phyloP scores from a whole-genome alignment of 2,113 vertebrate species.

The Siniperca knerii region DNA sequence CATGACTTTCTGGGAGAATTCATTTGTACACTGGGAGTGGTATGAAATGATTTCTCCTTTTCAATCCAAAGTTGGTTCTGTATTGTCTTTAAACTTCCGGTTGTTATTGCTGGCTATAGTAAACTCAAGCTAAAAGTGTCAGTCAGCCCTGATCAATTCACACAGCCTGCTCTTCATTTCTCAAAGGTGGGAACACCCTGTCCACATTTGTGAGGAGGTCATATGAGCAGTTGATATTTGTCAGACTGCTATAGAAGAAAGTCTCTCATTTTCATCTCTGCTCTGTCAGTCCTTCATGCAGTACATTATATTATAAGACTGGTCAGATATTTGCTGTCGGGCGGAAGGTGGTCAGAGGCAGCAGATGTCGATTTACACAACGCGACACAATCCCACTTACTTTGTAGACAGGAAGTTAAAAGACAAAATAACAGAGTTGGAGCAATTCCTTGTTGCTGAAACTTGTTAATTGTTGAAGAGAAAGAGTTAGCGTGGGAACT shows the following conservation, averaged over 20 bases:
- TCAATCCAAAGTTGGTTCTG: background rate
- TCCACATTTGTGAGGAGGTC: background rate
- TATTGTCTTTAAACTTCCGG: background rate
- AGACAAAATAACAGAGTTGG: background rate
- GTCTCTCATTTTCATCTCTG: too few species aligned
- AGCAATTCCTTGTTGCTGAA: background rate
- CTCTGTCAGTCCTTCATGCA: too few species aligned
- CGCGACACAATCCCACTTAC: background rate
- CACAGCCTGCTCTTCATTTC: background rate
- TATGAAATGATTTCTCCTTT: constrained; percentile 61
- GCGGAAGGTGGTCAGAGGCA: background rate
- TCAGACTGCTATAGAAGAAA: background rate
- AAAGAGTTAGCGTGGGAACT: background rate
- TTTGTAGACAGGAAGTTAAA: too few species aligned
- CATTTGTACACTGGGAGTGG: constrained; percentile 93
- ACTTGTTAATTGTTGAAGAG: too few species aligned
- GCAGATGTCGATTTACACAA: background rate
- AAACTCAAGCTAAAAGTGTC: background rate
- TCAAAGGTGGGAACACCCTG: background rate
- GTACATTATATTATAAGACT: background rate
- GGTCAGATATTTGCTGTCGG: background rate
- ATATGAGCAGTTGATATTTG: background rate
- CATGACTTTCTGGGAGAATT: constrained; percentile 98
- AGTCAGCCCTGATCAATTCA: background rate
- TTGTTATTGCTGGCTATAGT: background rate